phyloP scores from a whole-genome alignment of 2,797 vertebrate genomes.

The Alosa sapidissima region DNA sequence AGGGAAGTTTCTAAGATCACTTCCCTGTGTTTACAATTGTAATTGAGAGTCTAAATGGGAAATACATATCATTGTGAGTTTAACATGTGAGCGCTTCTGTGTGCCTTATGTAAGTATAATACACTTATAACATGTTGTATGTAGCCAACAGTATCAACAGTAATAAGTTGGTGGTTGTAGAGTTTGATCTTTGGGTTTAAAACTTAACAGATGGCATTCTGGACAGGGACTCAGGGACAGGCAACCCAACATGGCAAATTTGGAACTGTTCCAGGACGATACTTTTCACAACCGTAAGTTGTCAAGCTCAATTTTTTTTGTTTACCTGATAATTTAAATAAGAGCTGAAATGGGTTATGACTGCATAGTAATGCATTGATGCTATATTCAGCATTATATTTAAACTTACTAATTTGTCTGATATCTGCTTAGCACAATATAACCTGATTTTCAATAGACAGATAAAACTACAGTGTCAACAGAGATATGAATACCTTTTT shows the following conservation, averaged over 20 bases:
- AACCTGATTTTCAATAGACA: too few species aligned
- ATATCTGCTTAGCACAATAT: too few species aligned
- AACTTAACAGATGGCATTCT: conserved; percentile 68
- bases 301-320: not conserved
- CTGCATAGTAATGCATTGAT: not conserved
- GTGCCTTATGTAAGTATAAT: not conserved
- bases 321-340: not conserved
- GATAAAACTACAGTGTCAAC: not conserved
- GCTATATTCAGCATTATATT: not conserved
- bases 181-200: conserved; percentile 40
- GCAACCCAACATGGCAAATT: conserved; percentile 61
- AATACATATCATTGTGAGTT: not conserved
- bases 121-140: not conserved
- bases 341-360: not conserved
- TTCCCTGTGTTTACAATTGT: not conserved
- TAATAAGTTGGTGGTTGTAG: conserved; percentile 39
- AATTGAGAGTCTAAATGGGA: not conserved
- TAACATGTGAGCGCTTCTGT: not conserved
- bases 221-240: conserved; percentile 63
- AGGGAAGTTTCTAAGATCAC: not conserved
- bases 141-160: not conserved
- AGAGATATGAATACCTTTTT: conserved; percentile 35
- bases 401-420: not conserved
- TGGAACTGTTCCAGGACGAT: conserved; percentile 67
- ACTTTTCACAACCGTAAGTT: conserved; percentile 66